Percentiles rank a stretch among this genome's conserved stretches.
These are phyloP conservation scores for Ornithoptera priamus DNA, from an alignment of 2,888 invertebrate genomes.

Conservation along the genomic window DNA sequence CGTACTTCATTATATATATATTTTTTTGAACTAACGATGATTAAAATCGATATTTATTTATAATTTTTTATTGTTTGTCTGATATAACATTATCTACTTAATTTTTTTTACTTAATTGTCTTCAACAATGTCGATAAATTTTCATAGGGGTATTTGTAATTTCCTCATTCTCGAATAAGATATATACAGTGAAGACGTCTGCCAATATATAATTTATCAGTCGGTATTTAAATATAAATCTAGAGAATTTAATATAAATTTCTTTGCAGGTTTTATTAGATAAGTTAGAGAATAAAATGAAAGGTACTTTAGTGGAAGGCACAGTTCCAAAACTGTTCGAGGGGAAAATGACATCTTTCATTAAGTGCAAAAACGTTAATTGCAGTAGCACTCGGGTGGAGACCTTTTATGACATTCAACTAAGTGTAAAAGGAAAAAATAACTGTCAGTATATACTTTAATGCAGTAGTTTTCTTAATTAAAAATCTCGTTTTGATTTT, in stretches of 20 bases:
- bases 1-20: too few relatives aligned
- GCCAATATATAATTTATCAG: too few relatives aligned
- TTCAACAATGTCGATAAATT: too few relatives aligned
- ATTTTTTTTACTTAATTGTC: too few relatives aligned
- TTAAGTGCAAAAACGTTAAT: slow-evolving; percentile 98
- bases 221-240: background rate
- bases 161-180: too few relatives aligned
- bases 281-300: slow-evolving; percentile 99
- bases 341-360: slow-evolving; percentile 99
- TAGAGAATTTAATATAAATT: background rate
- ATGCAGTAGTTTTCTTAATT: slow-evolving; percentile 9
- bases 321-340: slow-evolving; percentile 98
- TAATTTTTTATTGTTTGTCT: too few relatives aligned
- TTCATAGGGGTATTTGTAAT: too few relatives aligned
- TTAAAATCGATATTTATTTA: too few relatives aligned
- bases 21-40: too few relatives aligned
- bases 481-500: background rate
- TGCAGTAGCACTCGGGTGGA: slow-evolving; percentile 97
- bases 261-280: slow-evolving; percentile 87
- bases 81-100: too few relatives aligned
- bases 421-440: slow-evolving; percentile 98
- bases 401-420: slow-evolving; percentile 98
- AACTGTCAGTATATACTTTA: slow-evolving; percentile 84
- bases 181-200: too few relatives aligned
- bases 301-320: slow-evolving; percentile 97